phyloP scores from a whole-genome alignment of 2,888 invertebrate genomes.

The Agrilus cyanescens region DNA sequence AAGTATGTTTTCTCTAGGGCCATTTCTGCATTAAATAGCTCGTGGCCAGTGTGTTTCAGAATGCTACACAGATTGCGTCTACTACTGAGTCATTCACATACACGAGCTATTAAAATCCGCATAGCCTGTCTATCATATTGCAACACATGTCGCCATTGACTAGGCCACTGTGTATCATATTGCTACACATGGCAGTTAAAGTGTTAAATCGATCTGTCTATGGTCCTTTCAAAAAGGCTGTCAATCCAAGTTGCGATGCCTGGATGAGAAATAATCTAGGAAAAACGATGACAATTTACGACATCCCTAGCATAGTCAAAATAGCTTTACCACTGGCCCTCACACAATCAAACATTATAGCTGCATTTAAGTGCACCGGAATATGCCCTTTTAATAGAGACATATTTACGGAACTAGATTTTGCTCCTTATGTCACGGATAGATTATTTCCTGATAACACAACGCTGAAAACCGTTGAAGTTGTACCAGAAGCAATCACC shows the following conservation, averaged over 20 bases:
- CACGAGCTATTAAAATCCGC: too few species aligned
- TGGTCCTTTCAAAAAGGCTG: constrained; percentile 13
- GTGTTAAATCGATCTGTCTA: constrained; percentile 15
- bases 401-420: constrained; percentile 6
- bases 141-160: too few species aligned
- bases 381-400: background rate
- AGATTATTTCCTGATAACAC: too few species aligned
- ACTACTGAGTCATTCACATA: too few species aligned
- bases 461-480: constrained; percentile 1
- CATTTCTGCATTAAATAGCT: too few species aligned
- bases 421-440: constrained; percentile 7
- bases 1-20: too few species aligned
- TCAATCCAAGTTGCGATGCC: constrained; percentile 10
- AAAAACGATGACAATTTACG: constrained; percentile 14
- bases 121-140: too few species aligned
- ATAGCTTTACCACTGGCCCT: constrained; percentile 3
- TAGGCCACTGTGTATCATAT: too few species aligned
- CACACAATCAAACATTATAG: constrained; percentile 4
- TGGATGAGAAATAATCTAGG: constrained; percentile 15
- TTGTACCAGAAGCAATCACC: background rate
- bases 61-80: too few species aligned
- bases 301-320: constrained; percentile 11
- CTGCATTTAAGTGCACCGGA: constrained; percentile 1
- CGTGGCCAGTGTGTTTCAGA: too few species aligned
- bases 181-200: too few species aligned